Percentiles rank a stretch among this genome's conserved stretches.
phyloP scores from a whole-genome alignment of 2,888 invertebrate species.

The Diadegma fenestrale region DNA sequence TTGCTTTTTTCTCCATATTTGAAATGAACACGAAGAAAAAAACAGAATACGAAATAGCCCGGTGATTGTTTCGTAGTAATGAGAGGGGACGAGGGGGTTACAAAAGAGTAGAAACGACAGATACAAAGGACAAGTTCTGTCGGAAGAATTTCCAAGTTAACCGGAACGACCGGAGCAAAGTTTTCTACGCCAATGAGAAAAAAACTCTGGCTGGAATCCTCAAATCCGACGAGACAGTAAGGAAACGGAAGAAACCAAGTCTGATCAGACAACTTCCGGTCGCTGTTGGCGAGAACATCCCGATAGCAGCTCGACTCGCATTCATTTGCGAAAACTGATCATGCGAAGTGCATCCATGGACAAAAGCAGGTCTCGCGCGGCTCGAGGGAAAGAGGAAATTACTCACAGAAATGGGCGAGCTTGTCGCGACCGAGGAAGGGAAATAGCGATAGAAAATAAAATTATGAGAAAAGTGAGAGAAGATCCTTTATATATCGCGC shows the following conservation, averaged over 20 bases:
- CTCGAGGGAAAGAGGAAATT: background rate
- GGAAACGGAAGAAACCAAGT: background rate
- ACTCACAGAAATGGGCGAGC: background rate
- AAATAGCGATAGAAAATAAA: background rate
- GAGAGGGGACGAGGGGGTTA: background rate
- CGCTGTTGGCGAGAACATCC: constrained; percentile 35
- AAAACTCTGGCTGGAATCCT: constrained; percentile 31
- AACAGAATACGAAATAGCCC: background rate
- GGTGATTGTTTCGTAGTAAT: background rate
- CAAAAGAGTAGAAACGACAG: background rate
- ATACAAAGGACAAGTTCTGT: constrained; percentile 3
- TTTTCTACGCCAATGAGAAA: constrained; percentile 1
- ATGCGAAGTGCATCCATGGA: constrained; percentile 29
- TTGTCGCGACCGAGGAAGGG: background rate
- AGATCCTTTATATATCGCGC: constrained; percentile 30
- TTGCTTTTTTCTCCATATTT: constrained; percentile 17
- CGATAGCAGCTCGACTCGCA: background rate
- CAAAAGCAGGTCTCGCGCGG: constrained; percentile 4
- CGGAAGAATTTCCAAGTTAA: constrained; percentile 29
- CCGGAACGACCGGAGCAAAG: background rate
- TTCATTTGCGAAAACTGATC: constrained; percentile 40
- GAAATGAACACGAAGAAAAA: constrained; percentile 3
- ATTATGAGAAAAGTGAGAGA: constrained; percentile 6
- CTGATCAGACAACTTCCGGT: background rate
- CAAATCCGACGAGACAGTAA: constrained; percentile 51